Evolutionary conservation across 2,888 invertebrate species (phyloP), one percentile per base, ranked within the genome.

Genomic region (Cheilosia variabilis): DNA sequence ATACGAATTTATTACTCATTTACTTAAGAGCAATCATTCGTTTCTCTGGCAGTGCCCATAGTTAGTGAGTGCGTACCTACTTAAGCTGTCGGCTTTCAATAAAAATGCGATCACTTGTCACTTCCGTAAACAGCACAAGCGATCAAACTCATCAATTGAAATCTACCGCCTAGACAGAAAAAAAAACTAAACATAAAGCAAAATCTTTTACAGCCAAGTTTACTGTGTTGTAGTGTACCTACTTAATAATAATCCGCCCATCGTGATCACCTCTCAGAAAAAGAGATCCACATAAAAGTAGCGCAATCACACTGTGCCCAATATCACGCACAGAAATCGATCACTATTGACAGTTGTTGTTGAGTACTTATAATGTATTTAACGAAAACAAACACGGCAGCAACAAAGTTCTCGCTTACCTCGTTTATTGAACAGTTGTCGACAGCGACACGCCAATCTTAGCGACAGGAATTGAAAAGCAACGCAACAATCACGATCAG

Each of bases 301-400:
- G 75, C 65, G 66, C 75, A 75, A 9, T 65, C 65, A 75, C 65
- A 75, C 3, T 65, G 75, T 66, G 17, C 41, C 27, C 75, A 58
- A 75, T 75, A 65, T 17, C 63, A 63, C 55, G 53, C 73, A 45
- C 19, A 34, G 27, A 72, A 43, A 45, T 13, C 17, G 34, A 34
- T 60, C 63, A 31, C 37, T 6, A 62, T 27, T 37, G 22, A 63
- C 66, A 53, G 7, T 17, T 27, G 27, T 27, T n/a, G 24, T 7
- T 27, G 6, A 27, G 27, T 37, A 13, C 37, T 10, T 37, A 37
- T n/a, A n/a, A n/a, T 34, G 27, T 37, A 31, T 9, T 17, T 37
- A 58, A 60, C 45, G 45, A 24, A 37, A 63, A 27, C 45, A 65
- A 57, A 41, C 9, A 63, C 7, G 41, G 47, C 34, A 22, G 15